Conservation (phyloP, 1,140 invertebrate species). For the Drosophila pseudoobscura region DNA sequence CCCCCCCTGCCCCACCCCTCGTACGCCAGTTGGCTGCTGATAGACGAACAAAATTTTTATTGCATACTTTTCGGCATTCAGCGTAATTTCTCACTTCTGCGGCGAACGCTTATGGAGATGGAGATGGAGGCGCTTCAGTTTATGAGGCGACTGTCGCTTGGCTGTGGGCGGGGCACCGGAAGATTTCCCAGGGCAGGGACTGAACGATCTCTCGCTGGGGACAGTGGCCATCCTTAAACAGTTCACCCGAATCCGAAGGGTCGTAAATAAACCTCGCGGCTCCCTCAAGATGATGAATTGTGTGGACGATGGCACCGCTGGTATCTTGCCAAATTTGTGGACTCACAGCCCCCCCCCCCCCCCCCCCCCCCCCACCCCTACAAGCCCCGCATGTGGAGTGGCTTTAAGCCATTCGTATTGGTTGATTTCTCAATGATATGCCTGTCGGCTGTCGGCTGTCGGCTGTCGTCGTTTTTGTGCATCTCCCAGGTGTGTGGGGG, state of each 20-base stretch:
- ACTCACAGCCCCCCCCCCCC: too few species aligned
- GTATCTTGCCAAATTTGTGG: slow-evolving; percentile 17
- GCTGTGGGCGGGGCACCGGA: background rate
- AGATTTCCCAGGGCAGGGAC: slow-evolving; percentile 10
- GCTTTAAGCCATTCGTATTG: slow-evolving; percentile 49
- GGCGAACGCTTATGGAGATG: background rate
- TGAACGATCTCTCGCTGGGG: too few species aligned
- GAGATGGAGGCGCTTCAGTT: slow-evolving; percentile 36
- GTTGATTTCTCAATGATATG: slow-evolving; percentile 4
- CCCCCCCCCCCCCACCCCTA: too few species aligned
- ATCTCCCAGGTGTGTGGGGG: too few species aligned
- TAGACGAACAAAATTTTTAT: slow-evolving; percentile 65
- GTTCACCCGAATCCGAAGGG: slow-evolving; percentile 1
- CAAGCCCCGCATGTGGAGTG: too few species aligned
- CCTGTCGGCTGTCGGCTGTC: too few species aligned
- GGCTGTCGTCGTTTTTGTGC: too few species aligned
- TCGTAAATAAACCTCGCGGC: slow-evolving; percentile 55
- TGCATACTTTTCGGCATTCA: slow-evolving; percentile 79
- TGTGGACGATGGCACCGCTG: slow-evolving; percentile 24
- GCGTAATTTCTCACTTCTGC: slow-evolving; percentile 78
- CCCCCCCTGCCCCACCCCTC: too few species aligned
- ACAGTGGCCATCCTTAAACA: background rate
- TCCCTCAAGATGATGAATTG: slow-evolving; percentile 70
- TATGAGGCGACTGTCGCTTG: slow-evolving; percentile 52
- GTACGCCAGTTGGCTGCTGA: too few species aligned